Conservation (phyloP, 2,888 invertebrate genomes). For the Xanthostigma xanthostigma region DNA sequence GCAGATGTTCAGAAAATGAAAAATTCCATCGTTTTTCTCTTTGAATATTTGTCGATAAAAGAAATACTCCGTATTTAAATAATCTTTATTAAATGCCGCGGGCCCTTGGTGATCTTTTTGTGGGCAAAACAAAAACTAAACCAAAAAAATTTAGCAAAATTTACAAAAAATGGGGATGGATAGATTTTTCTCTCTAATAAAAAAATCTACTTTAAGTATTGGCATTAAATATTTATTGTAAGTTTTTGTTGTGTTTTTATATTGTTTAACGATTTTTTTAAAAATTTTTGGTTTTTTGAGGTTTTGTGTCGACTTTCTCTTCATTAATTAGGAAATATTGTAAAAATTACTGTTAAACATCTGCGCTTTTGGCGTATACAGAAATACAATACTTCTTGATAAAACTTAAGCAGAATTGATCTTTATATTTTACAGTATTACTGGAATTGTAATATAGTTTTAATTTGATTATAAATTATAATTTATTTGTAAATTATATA, state of each 20-base stretch:
- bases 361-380: too few species aligned
- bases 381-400: too few species aligned
- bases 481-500: too few species aligned
- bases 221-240: background rate
- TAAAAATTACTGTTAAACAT: too few species aligned
- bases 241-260: background rate
- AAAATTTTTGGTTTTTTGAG: too few species aligned
- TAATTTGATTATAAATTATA: too few species aligned
- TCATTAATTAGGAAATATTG: too few species aligned
- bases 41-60: conserved; percentile 1
- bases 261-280: background rate
- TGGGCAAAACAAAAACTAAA: conserved; percentile 3
- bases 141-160: conserved; percentile 1
- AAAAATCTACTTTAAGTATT: background rate
- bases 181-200: conserved; percentile 6
- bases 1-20: conserved; percentile 12
- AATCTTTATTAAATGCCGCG: background rate
- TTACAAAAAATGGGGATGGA: conserved; percentile 3
- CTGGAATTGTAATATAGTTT: too few species aligned
- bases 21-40: background rate
- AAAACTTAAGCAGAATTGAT: too few species aligned
- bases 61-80: conserved; percentile 5
- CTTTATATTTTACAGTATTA: too few species aligned
- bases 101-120: background rate
- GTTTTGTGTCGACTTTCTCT: too few species aligned